Evolutionary conservation across 92 coral and sea anemone genomes (phyloP).

Genomic region (Zoanthus sansibaricus): DNA sequence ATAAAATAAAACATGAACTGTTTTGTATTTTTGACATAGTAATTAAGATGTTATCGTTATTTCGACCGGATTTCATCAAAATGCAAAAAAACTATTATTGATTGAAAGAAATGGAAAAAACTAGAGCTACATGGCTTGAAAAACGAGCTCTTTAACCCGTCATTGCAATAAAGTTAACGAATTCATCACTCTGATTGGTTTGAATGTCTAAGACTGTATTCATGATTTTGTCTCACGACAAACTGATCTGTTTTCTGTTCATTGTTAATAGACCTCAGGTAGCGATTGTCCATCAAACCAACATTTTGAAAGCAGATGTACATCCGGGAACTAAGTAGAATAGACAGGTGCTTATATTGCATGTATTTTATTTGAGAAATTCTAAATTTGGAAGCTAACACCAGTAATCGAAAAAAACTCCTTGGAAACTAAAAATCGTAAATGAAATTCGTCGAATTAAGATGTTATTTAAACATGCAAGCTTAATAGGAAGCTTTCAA

Average conservation of each 20-base stretch:
- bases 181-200: conserved; percentile 1
- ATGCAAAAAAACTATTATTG: conserved; percentile 34
- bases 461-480: background rate
- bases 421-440: conserved; percentile 27
- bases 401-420: conserved; percentile 37
- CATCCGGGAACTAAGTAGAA: conserved; percentile 65
- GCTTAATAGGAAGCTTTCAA: conserved; percentile 8
- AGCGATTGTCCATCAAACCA: conserved; percentile 42
- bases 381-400: conserved; percentile 45
- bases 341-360: conserved; percentile 65
- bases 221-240: conserved; percentile 20
- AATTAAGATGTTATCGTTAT: conserved; percentile 50
- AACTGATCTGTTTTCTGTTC: conserved; percentile 23
- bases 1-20: conserved; percentile 19
- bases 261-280: conserved; percentile 59
- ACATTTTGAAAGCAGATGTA: conserved; percentile 66
- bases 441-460: conserved; percentile 37
- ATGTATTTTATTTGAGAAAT: conserved; percentile 21
- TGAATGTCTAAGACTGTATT: background rate
- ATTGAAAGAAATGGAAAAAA: conserved; percentile 10
- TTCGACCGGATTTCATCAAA: conserved; percentile 36
- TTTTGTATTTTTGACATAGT: conserved; percentile 42
- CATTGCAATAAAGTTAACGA: background rate
- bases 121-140: background rate
- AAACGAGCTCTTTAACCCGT: background rate